A percentile compares a stretch with the other conserved stretches of the same genome.
phyloP scores from a whole-genome alignment of 2,113 vertebrate genomes.

The Xiphophorus hellerii region DNA sequence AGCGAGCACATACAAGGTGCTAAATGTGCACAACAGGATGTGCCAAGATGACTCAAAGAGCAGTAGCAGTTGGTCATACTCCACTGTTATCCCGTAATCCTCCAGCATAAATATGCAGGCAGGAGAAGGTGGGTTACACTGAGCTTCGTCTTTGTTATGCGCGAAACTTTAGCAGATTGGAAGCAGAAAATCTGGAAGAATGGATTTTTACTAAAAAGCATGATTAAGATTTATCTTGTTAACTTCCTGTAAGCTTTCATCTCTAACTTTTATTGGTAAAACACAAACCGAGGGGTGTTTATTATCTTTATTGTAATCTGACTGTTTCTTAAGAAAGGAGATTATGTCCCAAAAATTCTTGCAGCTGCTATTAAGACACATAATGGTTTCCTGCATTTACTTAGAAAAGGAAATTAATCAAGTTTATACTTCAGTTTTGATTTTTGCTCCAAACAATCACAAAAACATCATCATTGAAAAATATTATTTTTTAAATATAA shows the following conservation, averaged over 20 bases:
- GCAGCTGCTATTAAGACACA: too few relatives aligned
- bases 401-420: neutral
- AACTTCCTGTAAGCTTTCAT: neutral
- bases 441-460: too few relatives aligned
- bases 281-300: neutral
- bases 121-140: slow-evolving; percentile 9
- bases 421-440: too few relatives aligned
- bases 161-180: neutral
- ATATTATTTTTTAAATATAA: too few relatives aligned
- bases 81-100: slow-evolving; percentile 15
- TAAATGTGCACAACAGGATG: slow-evolving; percentile 22
- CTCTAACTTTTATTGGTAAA: neutral
- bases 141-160: slow-evolving; percentile 11
- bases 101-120: slow-evolving; percentile 5
- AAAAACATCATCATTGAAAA: too few relatives aligned
- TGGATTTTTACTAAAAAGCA: neutral
- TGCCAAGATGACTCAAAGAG: slow-evolving; percentile 26
- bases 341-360: neutral
- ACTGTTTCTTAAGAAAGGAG: neutral
- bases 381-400: too few relatives aligned
- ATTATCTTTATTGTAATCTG: neutral
- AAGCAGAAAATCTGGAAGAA: neutral
- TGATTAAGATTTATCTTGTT: neutral
- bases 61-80: slow-evolving; percentile 58
- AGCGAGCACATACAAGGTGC: slow-evolving; percentile 3